phyloP scores from a whole-genome alignment of 1,140 invertebrate species.

The Yoshiicerus persimilis region DNA sequence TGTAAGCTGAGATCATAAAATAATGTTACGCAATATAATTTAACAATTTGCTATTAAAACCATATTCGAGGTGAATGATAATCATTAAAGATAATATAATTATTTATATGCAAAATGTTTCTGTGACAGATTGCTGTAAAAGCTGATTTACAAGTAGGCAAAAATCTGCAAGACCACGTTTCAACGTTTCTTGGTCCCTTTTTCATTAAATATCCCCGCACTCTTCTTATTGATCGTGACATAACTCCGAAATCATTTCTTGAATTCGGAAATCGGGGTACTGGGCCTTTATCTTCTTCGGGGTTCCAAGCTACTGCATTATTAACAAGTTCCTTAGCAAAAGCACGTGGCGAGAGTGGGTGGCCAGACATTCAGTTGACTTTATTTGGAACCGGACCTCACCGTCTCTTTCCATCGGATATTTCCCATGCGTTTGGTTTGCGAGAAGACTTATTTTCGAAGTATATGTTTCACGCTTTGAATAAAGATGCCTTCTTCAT shows the following conservation, averaged over 20 bases:
- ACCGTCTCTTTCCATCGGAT: background rate
- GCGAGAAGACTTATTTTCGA: background rate
- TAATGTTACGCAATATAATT: no score
- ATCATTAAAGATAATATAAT: background rate
- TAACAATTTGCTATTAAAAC: no score
- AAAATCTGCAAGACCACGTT: conserved; percentile 55
- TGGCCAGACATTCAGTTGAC: conserved; percentile 40
- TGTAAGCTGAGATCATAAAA: background rate
- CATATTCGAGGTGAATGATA: no score
- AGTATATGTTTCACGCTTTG: conserved; percentile 13
- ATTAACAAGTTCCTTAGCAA: conserved; percentile 3
- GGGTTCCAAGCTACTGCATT: conserved; percentile 36
- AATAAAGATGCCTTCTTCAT: conserved; percentile 26
- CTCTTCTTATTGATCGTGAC: conserved; percentile 30
- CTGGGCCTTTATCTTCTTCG: background rate
- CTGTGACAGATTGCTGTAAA: conserved; percentile 31
- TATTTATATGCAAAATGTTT: background rate
- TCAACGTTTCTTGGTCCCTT: conserved; percentile 31
- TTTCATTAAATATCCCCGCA: conserved; percentile 20
- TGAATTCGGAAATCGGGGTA: background rate
- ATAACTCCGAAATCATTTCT: conserved; percentile 19
- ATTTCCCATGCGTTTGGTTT: conserved; percentile 23
- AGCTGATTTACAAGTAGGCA: conserved; percentile 46
- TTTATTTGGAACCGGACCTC: conserved; percentile 27
- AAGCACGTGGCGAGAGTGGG: conserved; percentile 23